Percentiles rank a stretch among this genome's conserved stretches.
Evolutionary conservation across 2,797 vertebrate species (phyloP).

Genomic region (Protosalanx chinensis): DNA sequence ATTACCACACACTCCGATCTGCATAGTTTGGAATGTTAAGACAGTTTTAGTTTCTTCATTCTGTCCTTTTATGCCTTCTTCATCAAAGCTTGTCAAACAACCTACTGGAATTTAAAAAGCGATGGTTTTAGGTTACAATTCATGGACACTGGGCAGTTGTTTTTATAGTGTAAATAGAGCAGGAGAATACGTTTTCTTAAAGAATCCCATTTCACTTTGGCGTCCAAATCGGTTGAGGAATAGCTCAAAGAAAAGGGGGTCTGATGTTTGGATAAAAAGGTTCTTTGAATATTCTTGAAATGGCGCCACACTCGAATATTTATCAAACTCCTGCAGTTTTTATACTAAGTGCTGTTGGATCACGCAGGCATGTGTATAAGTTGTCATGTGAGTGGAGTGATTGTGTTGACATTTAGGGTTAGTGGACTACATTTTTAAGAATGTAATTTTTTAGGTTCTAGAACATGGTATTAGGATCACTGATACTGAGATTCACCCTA

Average conservation of each 20-base stretch:
- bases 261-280: constrained; percentile 13
- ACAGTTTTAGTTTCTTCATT: constrained; percentile 34
- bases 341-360: constrained; percentile 24
- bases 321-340: constrained; percentile 27
- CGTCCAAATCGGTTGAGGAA: background rate
- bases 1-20: constrained; percentile 31
- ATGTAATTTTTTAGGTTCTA: constrained; percentile 42
- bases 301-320: background rate
- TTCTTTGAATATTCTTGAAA: background rate
- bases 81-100: constrained; percentile 35
- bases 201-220: background rate
- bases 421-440: constrained; percentile 37
- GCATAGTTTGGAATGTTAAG: constrained; percentile 25
- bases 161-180: constrained; percentile 14
- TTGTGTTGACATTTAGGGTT: constrained; percentile 49
- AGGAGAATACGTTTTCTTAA: background rate
- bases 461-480: constrained; percentile 22
- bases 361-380: constrained; percentile 24
- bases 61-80: constrained; percentile 33
- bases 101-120: constrained; percentile 20
- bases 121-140: constrained; percentile 19
- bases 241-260: background rate
- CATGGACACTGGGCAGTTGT: constrained; percentile 15
- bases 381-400: constrained; percentile 37
- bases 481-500: constrained; percentile 32